Percentiles rank a stretch among this genome's conserved stretches.
Conservation (phyloP, 2,888 invertebrate genomes). For the Phortica magna region DNA sequence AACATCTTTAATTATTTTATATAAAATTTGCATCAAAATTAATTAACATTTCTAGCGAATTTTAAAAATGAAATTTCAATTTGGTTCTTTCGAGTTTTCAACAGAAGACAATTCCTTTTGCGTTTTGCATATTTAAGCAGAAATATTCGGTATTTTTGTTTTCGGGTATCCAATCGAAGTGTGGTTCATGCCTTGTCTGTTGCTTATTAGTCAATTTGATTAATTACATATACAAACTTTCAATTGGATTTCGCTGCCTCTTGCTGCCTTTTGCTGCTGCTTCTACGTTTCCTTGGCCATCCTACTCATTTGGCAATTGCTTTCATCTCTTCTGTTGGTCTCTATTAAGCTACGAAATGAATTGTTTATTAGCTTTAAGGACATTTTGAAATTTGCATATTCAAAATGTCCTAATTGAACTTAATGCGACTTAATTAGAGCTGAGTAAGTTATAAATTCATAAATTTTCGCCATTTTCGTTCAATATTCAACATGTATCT, state of each 20-base stretch:
- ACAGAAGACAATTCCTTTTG: not conserved
- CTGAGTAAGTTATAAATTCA: slow-evolving; percentile 46
- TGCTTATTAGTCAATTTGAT: not conserved
- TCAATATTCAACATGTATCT: not conserved
- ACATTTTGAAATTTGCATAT: slow-evolving; percentile 60
- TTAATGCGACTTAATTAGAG: slow-evolving; percentile 70
- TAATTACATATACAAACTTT: not conserved
- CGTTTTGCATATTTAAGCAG: not conserved
- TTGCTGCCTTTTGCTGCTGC: not conserved
- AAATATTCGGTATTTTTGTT: not conserved
- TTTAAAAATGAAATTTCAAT: not conserved
- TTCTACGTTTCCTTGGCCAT: not conserved
- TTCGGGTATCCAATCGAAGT: not conserved
- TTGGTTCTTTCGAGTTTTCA: not conserved
- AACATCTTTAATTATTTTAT: no score
- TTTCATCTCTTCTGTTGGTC: no score
- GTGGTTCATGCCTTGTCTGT: not conserved
- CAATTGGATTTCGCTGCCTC: slow-evolving; percentile 1
- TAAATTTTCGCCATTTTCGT: not conserved
- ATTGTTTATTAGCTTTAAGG: slow-evolving; percentile 13
- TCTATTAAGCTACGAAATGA: not conserved
- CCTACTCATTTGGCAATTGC: not conserved
- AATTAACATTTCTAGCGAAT: no score
- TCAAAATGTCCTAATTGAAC: slow-evolving; percentile 70
- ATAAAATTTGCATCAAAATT: no score